Conservation (phyloP, 2,797 vertebrate species). For the Syncerus caffer region DNA sequence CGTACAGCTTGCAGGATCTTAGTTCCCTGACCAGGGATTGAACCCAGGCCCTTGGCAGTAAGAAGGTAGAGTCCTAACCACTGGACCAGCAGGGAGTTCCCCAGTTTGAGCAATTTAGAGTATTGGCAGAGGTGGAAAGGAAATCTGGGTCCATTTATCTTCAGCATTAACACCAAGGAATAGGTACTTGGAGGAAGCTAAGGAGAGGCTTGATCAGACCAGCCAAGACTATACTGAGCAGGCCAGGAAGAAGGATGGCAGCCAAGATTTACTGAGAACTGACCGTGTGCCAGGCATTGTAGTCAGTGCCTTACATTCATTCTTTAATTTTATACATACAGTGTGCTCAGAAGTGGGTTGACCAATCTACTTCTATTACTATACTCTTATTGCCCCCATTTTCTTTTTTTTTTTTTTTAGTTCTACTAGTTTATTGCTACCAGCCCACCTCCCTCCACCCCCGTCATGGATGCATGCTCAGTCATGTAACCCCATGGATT, state of each 20-base stretch:
- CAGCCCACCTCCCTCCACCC: neutral
- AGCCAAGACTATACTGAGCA: neutral
- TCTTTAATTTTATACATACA: neutral
- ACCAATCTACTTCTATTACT: neutral
- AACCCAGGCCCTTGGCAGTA: neutral
- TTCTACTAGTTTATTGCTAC: neutral
- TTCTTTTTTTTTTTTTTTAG: neutral
- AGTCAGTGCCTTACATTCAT: neutral
- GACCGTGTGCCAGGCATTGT: neutral
- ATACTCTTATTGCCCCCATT: neutral
- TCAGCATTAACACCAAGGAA: neutral
- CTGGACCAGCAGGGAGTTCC: neutral
- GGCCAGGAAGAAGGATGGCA: neutral
- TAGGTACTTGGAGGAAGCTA: neutral
- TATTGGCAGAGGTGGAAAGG: neutral
- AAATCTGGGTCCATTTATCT: neutral
- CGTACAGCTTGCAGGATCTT: neutral
- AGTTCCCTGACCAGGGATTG: neutral
- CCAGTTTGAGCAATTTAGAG: neutral
- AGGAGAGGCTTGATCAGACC: neutral
- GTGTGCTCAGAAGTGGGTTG: neutral
- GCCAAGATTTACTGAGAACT: neutral
- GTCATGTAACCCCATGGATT: neutral
- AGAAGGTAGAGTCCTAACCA: neutral
- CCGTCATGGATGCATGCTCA: fast-evolving